phyloP scores from a whole-genome alignment of 2,888 invertebrate genomes.

The Drosophila fungiperda region DNA sequence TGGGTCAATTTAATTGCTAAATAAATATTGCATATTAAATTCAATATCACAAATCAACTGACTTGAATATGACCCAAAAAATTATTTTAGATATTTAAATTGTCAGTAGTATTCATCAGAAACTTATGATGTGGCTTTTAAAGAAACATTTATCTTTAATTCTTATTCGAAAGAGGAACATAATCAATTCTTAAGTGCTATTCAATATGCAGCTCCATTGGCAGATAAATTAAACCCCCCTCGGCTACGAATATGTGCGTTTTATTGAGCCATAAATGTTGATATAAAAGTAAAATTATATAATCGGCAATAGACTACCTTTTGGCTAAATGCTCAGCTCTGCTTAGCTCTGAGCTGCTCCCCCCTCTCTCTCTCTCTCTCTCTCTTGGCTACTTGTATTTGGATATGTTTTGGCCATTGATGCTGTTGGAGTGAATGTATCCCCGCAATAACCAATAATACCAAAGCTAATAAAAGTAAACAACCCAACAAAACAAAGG shows the following conservation, averaged over 20 bases:
- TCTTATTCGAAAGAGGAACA: slow-evolving; percentile 10
- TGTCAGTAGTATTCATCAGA: slow-evolving; percentile 4
- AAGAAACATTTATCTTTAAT: slow-evolving; percentile 59
- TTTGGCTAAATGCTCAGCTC: slow-evolving; percentile 44
- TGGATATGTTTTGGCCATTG: slow-evolving; percentile 17
- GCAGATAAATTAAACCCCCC: slow-evolving; percentile 56
- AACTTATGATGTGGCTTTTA: slow-evolving; percentile 45
- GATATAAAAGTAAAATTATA: slow-evolving; percentile 78
- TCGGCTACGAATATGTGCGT: slow-evolving; percentile 34
- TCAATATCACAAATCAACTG: slow-evolving; percentile 10
- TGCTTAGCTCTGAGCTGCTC: not conserved
- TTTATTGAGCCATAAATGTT: slow-evolving; percentile 77
- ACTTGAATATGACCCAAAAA: slow-evolving; percentile 10
- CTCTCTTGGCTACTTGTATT: slow-evolving; percentile 2
- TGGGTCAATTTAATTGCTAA: slow-evolving; percentile 29
- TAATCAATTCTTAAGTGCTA: slow-evolving; percentile 54
- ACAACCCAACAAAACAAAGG: slow-evolving; percentile 64
- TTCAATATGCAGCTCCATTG: slow-evolving; percentile 60
- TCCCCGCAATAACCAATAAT: slow-evolving; percentile 73
- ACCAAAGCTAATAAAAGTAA: slow-evolving; percentile 76
- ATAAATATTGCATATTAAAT: slow-evolving; percentile 6
- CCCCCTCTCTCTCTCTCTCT: not conserved
- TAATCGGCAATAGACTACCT: slow-evolving; percentile 52
- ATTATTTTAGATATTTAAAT: slow-evolving; percentile 14
- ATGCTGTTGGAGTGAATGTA: slow-evolving; percentile 19